phyloP scores from a whole-genome alignment of 2,888 invertebrate genomes.

The Chorisops tibialis region DNA sequence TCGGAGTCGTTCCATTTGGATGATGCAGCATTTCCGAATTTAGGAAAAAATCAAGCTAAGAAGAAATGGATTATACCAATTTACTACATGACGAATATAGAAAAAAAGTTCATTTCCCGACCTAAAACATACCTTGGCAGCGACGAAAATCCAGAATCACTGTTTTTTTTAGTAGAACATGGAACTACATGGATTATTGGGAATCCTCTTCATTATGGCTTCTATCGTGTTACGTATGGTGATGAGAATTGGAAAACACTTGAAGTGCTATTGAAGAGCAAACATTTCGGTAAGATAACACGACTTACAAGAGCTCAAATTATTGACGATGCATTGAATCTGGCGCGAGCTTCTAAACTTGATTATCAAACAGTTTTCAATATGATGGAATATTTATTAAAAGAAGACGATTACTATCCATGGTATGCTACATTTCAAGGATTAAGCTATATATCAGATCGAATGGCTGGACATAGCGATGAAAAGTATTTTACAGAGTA shows the following conservation, averaged over 20 bases:
- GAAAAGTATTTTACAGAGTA: slow-evolving; percentile 49
- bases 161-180: neutral
- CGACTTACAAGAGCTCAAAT: slow-evolving; percentile 72
- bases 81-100: slow-evolving; percentile 40
- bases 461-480: slow-evolving; percentile 40
- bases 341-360: slow-evolving; percentile 63
- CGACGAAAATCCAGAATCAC: too few species aligned
- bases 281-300: slow-evolving; percentile 55
- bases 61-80: slow-evolving; percentile 38
- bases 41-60: too few species aligned
- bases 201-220: slow-evolving; percentile 62
- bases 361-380: slow-evolving; percentile 62
- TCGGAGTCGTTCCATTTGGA: slow-evolving; percentile 41
- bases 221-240: slow-evolving; percentile 67
- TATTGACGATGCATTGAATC: slow-evolving; percentile 74
- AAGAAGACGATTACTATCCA: slow-evolving; percentile 69
- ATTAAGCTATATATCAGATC: slow-evolving; percentile 47
- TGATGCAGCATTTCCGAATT: neutral
- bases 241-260: slow-evolving; percentile 57
- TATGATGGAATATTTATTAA: slow-evolving; percentile 64
- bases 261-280: slow-evolving; percentile 51
- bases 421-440: slow-evolving; percentile 66
- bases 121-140: too few species aligned
- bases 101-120: too few species aligned
- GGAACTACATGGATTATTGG: slow-evolving; percentile 57